Evolutionary conservation across 2,888 invertebrate species (phyloP).

Genomic region (Chalcosyrphus nemorum): DNA sequence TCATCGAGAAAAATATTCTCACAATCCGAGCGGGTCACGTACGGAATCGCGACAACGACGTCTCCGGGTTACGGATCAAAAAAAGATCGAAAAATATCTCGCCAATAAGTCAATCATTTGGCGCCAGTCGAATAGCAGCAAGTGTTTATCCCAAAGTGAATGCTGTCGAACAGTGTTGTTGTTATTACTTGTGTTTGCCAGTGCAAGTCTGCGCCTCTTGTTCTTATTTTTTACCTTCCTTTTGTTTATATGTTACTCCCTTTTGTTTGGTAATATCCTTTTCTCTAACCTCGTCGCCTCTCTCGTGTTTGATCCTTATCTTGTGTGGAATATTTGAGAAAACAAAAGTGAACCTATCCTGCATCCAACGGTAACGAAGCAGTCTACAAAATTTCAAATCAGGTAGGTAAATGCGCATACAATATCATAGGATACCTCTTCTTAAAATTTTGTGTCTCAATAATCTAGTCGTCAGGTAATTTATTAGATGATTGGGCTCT

Average conservation of each 20-base stretch:
- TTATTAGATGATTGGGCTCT: slow-evolving; percentile 14
- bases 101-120: slow-evolving; percentile 47
- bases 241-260: slow-evolving; percentile 12
- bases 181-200: slow-evolving; percentile 1
- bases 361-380: slow-evolving; percentile 11
- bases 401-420: slow-evolving; percentile 51
- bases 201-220: too few relatives aligned
- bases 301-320: slow-evolving; percentile 44
- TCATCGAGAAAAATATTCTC: too few relatives aligned
- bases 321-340: slow-evolving; percentile 34
- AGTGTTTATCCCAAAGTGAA: slow-evolving; percentile 45
- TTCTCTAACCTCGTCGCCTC: not conserved
- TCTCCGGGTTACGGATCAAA: slow-evolving; percentile 8
- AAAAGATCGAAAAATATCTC: slow-evolving; percentile 31
- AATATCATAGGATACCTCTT: slow-evolving; percentile 28
- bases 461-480: slow-evolving; percentile 19
- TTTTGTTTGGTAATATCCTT: not conserved
- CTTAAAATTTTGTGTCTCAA: slow-evolving; percentile 9
- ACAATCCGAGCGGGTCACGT: too few relatives aligned
- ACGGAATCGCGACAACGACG: slow-evolving; percentile 26
- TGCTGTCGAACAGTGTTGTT: not conserved
- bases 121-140: slow-evolving; percentile 51
- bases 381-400: slow-evolving; percentile 13
- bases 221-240: not conserved
- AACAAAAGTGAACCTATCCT: slow-evolving; percentile 13